A percentile compares a stretch with the other conserved stretches of the same genome.
phyloP scores from a whole-genome alignment of 92 coral and sea anemone genomes.

The Ricordea florida region DNA sequence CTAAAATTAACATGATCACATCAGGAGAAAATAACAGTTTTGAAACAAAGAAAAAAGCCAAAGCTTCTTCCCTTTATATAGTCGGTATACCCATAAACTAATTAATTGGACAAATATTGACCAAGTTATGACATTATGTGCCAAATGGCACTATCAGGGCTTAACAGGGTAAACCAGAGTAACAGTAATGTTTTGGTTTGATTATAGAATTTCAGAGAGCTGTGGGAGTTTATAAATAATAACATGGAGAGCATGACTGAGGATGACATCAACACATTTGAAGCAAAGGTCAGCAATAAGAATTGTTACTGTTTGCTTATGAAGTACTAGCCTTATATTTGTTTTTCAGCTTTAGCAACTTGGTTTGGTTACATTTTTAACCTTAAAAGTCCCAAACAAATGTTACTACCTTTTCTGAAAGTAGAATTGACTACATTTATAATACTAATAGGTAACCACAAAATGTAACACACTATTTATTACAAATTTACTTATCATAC shows the following conservation, averaged over 20 bases:
- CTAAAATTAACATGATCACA: not conserved
- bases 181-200: not conserved
- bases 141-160: not conserved
- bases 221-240: not conserved
- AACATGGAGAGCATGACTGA: not conserved
- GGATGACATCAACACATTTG: not conserved
- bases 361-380: not conserved
- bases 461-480: too few relatives aligned
- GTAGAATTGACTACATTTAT: too few relatives aligned
- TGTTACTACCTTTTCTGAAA: too few relatives aligned
- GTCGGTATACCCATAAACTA: too few relatives aligned
- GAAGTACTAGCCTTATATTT: not conserved
- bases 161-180: not conserved
- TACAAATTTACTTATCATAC: too few relatives aligned
- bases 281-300: not conserved
- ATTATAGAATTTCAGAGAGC: not conserved
- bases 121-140: not conserved
- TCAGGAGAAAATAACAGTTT: not conserved
- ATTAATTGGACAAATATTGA: too few relatives aligned
- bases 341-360: not conserved
- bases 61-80: too few relatives aligned
- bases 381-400: too few relatives aligned
- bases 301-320: too few relatives aligned
- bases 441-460: too few relatives aligned
- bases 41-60: not conserved